These are phyloP conservation scores for Tauraco hartlaubi DNA, from an alignment of 2,797 vertebrate species.

Conservation along the genomic window DNA sequence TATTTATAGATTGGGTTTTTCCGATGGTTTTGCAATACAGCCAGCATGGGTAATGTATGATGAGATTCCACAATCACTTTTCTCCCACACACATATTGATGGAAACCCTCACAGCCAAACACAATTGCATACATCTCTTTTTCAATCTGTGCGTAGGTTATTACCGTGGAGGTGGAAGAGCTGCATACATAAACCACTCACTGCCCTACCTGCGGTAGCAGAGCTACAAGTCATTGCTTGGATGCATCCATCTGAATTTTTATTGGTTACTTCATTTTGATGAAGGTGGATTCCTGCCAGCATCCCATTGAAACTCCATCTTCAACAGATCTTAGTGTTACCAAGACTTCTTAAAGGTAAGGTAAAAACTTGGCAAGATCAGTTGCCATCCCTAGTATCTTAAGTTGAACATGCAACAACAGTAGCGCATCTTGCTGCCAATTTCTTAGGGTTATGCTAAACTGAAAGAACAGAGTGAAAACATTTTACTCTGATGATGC, in stretches of 20 bases:
- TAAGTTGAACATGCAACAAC: neutral
- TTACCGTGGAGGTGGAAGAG: neutral
- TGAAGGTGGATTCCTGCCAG: neutral
- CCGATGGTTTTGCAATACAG: neutral
- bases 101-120: conserved; percentile 13
- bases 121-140: neutral
- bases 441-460: neutral
- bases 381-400: neutral
- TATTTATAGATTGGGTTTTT: conserved; percentile 6
- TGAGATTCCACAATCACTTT: conserved; percentile 40
- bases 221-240: neutral
- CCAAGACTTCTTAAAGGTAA: neutral
- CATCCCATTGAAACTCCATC: neutral
- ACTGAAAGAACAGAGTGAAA: neutral
- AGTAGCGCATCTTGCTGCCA: neutral
- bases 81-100: conserved; percentile 1
- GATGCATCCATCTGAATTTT: conserved; percentile 20
- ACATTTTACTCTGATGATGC: neutral
- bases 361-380: neutral
- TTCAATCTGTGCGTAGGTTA: neutral
- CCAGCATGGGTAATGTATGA: neutral
- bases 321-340: neutral
- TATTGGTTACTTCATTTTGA: conserved; percentile 2
- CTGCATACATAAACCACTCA: conserved; percentile 7
- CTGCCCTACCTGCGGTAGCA: conserved; percentile 4